Conservation (phyloP, 2,113 vertebrate species). For the Oncorhynchus tshawytscha region DNA sequence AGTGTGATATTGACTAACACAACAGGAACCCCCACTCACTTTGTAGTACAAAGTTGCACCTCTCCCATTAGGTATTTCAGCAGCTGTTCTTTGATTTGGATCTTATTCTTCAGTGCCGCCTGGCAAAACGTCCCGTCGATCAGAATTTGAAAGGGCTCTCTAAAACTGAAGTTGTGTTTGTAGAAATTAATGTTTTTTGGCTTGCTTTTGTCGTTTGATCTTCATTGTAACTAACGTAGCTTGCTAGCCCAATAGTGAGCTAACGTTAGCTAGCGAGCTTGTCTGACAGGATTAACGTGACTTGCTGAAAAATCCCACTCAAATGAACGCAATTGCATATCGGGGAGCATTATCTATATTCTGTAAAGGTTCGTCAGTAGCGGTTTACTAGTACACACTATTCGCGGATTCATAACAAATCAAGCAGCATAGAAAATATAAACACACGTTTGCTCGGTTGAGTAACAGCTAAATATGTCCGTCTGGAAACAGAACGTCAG, state of each 20-base stretch:
- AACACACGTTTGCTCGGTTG: too few species aligned
- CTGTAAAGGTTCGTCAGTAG: too few species aligned
- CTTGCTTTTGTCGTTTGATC: slow-evolving; percentile 89
- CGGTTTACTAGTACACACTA: background rate
- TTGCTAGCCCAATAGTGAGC: background rate
- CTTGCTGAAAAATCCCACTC: too few species aligned
- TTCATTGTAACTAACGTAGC: slow-evolving; percentile 73
- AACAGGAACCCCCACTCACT: slow-evolving; percentile 62
- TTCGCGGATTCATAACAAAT: too few species aligned
- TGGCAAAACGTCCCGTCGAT: slow-evolving; percentile 95
- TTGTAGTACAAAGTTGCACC: slow-evolving; percentile 86
- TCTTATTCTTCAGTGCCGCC: slow-evolving; percentile 89
- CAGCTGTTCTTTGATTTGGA: slow-evolving; percentile 95
- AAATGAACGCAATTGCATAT: too few species aligned
- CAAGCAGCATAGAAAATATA: too few species aligned
- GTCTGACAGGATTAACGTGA: background rate
- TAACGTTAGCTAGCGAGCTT: too few species aligned
- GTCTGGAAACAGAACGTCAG: too few species aligned
- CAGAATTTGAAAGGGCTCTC: slow-evolving; percentile 88
- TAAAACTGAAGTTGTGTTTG: slow-evolving; percentile 84
- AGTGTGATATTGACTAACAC: background rate
- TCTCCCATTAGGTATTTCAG: slow-evolving; percentile 90
- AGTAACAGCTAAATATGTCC: too few species aligned
- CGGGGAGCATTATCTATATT: too few species aligned
- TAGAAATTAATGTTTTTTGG: slow-evolving; percentile 87